Base-by-base conservation (phyloP, 2,888 invertebrate genomes). In the Trachelus tabidus region DNA sequence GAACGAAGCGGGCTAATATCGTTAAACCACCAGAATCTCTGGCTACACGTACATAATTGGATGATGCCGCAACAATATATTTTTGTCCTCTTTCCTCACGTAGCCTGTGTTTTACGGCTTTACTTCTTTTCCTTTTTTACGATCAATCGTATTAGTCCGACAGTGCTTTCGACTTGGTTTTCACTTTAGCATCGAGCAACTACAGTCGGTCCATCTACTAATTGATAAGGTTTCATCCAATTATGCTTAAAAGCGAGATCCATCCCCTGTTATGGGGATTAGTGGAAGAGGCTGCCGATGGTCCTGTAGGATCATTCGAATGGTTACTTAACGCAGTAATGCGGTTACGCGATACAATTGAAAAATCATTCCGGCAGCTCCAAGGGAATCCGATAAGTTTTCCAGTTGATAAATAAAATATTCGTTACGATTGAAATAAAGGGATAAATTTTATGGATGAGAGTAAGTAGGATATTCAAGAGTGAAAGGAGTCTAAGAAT, bases 1-100 rank as follows among this genome's bases (percentile, higher is more conserved):
- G 84, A 85, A 83, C 81, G 77, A 77, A 81, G 83, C 79, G 73
- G 81, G 80, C 81, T 82, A 82, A 86, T 82, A 83, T 83, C 80
- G 82, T 82, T 80, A 79, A 80, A 81, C 77, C 78, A 37, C 34
- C 73, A 77, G 80, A 83, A 83, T 80, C 74, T 79, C 76, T 75
- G 77, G 74, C 76, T 78, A 56, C 23, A 56, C 56, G 56, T 56
- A 75, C 81, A 79, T 79, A 82, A 82, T 84, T 84, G 78, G 75
- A 76, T 75, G 56, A 40, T 68, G 69, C 9, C 56, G 56, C 23
- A 56, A 56, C 23, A 56, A 56, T 56, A 23, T 56, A 56, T 56
- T 56, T 56, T 56, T 56, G 23, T 56, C 9, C 23, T 9, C 23
- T 56, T 56, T 23, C 9, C 56, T 23, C 23, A 2, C 23, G 56